Percentiles rank a stretch among this genome's conserved stretches.
These are phyloP conservation scores for Myxocyprinus asiaticus DNA, from an alignment of 2,113 vertebrate genomes.

Conservation along the genomic window DNA sequence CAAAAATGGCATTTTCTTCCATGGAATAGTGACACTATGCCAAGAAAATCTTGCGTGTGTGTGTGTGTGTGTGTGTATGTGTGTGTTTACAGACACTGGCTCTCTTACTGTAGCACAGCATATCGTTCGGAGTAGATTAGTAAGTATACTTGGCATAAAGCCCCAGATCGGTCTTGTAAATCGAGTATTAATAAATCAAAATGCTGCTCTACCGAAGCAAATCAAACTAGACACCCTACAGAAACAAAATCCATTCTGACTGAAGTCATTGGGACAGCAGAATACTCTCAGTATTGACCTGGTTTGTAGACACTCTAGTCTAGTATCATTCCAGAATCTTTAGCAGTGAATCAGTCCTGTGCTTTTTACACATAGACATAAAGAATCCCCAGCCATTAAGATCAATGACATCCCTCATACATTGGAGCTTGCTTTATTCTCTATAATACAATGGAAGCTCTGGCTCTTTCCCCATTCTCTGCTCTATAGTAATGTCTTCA, in stretches of 20 bases:
- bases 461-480: constrained; percentile 61
- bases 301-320: not conserved
- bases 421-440: constrained; percentile 61
- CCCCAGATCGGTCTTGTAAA: not conserved
- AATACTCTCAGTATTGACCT: not conserved
- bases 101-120: constrained; percentile 13
- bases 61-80: not conserved
- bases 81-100: not conserved
- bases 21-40: constrained; percentile 8
- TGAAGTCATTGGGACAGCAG: not conserved
- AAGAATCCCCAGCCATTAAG: not conserved
- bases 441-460: constrained; percentile 58
- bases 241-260: not conserved
- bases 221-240: not conserved
- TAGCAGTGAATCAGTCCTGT: constrained; percentile 27
- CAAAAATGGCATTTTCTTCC: not conserved
- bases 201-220: not conserved
- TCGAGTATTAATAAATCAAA: not conserved
- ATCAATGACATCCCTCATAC: constrained; percentile 31
- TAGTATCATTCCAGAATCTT: constrained; percentile 42
- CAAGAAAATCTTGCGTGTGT: not conserved
- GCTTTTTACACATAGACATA: too few relatives aligned
- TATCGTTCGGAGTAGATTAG: constrained; percentile 31
- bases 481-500: constrained; percentile 19
- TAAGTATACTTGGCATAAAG: not conserved